phyloP scores from a whole-genome alignment of 2,113 vertebrate species.

The Gobius niger region DNA sequence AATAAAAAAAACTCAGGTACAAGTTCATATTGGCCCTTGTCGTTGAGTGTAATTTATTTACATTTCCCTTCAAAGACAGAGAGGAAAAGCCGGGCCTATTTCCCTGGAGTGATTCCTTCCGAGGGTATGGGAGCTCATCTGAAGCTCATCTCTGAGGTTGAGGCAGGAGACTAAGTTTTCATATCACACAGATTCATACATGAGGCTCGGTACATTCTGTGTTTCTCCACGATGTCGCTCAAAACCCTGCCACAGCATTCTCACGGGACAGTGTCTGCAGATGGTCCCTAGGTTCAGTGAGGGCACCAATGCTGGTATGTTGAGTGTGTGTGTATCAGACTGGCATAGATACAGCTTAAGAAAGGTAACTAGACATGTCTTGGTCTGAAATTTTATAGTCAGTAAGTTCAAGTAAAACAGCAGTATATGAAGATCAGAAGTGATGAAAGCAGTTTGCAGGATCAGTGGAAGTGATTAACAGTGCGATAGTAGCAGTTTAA shows the following conservation, averaged over 20 bases:
- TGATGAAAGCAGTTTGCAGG: too few relatives aligned
- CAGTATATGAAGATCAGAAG: too few relatives aligned
- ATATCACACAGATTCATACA: constrained; percentile 15
- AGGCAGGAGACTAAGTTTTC: background rate
- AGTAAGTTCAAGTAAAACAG: too few relatives aligned
- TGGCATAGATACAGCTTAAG: too few relatives aligned
- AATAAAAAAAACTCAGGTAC: background rate
- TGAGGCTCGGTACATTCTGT: background rate
- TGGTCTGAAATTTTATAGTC: too few relatives aligned
- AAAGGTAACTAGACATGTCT: too few relatives aligned
- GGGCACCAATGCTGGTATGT: too few relatives aligned
- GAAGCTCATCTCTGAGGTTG: background rate
- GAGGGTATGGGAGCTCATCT: constrained; percentile 1
- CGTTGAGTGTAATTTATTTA: background rate
- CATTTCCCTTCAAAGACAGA: constrained; percentile 1
- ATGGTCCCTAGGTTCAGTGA: too few relatives aligned
- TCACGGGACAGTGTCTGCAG: background rate
- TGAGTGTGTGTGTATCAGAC: too few relatives aligned
- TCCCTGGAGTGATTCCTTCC: background rate
- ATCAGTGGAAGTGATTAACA: too few relatives aligned
- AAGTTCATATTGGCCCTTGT: background rate
- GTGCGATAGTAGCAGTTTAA: too few relatives aligned
- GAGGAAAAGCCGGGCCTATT: background rate
- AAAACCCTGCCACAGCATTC: background rate
- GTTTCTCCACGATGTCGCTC: constrained; percentile 1